Evolutionary conservation across 2,888 invertebrate genomes (phyloP).

Genomic region (Tupiocoris notatus): DNA sequence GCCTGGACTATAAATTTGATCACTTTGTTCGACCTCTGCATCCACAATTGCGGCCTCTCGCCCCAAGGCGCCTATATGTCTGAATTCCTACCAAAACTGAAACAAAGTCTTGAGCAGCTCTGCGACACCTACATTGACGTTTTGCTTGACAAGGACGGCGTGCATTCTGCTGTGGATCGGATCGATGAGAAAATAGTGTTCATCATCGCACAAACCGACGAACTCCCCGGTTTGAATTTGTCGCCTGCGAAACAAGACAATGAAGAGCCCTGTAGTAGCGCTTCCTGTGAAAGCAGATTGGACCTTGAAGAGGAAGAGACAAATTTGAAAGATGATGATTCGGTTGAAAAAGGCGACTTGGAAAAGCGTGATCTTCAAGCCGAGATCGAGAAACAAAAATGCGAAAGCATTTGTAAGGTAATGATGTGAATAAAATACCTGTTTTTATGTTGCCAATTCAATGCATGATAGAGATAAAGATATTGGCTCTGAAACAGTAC

Average conservation of each 20-base stretch:
- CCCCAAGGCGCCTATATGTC: conserved; percentile 48
- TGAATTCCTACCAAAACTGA: conserved; percentile 52
- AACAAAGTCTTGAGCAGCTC: conserved; percentile 56
- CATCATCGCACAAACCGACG: conserved; percentile 60
- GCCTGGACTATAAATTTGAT: conserved; percentile 88
- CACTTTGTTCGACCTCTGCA: conserved; percentile 79
- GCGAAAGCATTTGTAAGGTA: conserved; percentile 79
- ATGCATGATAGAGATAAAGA: too few relatives aligned
- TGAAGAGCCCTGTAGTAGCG: conserved; percentile 40
- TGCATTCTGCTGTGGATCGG: conserved; percentile 55
- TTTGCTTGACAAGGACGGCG: conserved; percentile 56
- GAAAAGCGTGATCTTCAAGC: conserved; percentile 55
- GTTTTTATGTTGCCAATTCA: too few relatives aligned
- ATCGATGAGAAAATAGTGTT: conserved; percentile 61
- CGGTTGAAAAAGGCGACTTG: conserved; percentile 37
- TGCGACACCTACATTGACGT: conserved; percentile 59
- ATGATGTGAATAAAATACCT: too few relatives aligned
- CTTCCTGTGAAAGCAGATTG: conserved; percentile 43
- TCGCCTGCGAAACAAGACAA: conserved; percentile 47
- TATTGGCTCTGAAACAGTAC: too few relatives aligned
- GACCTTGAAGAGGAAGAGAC: conserved; percentile 44
- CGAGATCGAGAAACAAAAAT: conserved; percentile 79
- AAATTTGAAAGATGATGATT: conserved; percentile 35
- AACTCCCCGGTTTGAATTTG: conserved; percentile 54
- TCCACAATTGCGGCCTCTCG: conserved; percentile 55